phyloP scores from a whole-genome alignment of 2,797 vertebrate species.

The Monodelphis domestica region DNA sequence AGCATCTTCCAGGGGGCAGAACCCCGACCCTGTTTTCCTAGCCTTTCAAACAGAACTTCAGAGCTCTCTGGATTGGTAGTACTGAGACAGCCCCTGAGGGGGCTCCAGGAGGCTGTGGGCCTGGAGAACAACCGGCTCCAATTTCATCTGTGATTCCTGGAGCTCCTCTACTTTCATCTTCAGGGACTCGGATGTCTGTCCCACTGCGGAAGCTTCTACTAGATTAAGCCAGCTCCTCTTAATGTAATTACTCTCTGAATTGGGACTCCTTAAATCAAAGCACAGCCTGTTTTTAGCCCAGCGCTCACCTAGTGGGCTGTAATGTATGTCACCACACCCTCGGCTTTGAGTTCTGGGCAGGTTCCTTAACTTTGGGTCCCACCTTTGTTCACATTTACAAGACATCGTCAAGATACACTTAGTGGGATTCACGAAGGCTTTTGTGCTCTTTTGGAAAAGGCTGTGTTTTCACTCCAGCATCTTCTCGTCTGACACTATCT shows the following conservation, averaged over 20 bases:
- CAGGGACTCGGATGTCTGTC: neutral
- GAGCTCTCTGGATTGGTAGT: slow-evolving; percentile 1
- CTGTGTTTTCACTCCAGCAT: slow-evolving; percentile 36
- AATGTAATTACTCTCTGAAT: slow-evolving; percentile 23
- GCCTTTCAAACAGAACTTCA: neutral
- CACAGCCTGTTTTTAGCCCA: neutral
- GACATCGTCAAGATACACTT: slow-evolving; percentile 37
- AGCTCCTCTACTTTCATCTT: neutral
- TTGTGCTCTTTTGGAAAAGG: slow-evolving; percentile 5
- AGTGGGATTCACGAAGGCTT: slow-evolving; percentile 37
- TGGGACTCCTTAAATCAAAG: slow-evolving; percentile 29
- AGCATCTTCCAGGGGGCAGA: neutral
- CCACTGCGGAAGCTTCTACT: neutral
- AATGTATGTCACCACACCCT: neutral
- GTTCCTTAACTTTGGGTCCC: neutral
- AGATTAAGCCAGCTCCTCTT: neutral
- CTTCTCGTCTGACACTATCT: slow-evolving; percentile 11
- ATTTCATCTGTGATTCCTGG: neutral
- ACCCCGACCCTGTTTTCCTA: slow-evolving; percentile 37
- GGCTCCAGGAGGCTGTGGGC: neutral
- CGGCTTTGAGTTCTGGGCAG: slow-evolving; percentile 15
- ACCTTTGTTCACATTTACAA: slow-evolving; percentile 38
- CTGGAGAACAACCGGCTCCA: slow-evolving; percentile 17
- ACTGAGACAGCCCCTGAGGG: neutral
- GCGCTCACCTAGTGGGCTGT: neutral